phyloP scores from a whole-genome alignment of 2,888 invertebrate genomes.

The Folsomia manolachei region DNA sequence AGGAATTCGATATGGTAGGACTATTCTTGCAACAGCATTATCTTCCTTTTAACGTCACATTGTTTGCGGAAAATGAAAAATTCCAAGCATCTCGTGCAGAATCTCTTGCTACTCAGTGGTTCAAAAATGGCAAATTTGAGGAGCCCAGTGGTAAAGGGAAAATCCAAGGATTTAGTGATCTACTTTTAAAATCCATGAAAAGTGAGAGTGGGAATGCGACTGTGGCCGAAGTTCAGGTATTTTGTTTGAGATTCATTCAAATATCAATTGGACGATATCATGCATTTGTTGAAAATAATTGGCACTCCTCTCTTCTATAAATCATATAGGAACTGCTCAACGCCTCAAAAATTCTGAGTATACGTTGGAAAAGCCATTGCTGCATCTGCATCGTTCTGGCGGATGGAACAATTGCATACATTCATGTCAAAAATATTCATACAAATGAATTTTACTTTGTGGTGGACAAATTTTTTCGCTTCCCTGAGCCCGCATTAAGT shows the following conservation, averaged over 20 bases:
- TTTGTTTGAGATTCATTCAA: not conserved
- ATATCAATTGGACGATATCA: not conserved
- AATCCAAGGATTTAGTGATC: constrained; percentile 39
- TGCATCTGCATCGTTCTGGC: constrained; percentile 37
- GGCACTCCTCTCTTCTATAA: no score
- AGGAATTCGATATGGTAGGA: no score
- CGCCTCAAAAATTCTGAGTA: constrained; percentile 37
- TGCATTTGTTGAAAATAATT: no score
- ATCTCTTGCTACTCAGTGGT: constrained; percentile 25
- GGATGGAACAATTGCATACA: constrained; percentile 45
- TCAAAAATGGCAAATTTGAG: constrained; percentile 37
- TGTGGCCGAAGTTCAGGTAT: constrained; percentile 43
- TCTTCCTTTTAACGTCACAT: constrained; percentile 39
- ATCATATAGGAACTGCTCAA: constrained; percentile 35
- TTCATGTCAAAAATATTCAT: constrained; percentile 40
- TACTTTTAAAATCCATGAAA: constrained; percentile 46
- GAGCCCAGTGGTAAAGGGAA: constrained; percentile 37
- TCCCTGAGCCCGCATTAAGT: constrained; percentile 38
- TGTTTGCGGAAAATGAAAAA: constrained; percentile 30
- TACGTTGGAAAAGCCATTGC: constrained; percentile 42
- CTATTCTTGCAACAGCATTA: constrained; percentile 43
- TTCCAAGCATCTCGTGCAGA: constrained; percentile 34
- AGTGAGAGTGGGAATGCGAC: constrained; percentile 41
- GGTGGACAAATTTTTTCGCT: constrained; percentile 41
- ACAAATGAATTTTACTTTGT: constrained; percentile 40